phyloP scores from a whole-genome alignment of 2,888 invertebrate genomes.

The Aphrophora alni region DNA sequence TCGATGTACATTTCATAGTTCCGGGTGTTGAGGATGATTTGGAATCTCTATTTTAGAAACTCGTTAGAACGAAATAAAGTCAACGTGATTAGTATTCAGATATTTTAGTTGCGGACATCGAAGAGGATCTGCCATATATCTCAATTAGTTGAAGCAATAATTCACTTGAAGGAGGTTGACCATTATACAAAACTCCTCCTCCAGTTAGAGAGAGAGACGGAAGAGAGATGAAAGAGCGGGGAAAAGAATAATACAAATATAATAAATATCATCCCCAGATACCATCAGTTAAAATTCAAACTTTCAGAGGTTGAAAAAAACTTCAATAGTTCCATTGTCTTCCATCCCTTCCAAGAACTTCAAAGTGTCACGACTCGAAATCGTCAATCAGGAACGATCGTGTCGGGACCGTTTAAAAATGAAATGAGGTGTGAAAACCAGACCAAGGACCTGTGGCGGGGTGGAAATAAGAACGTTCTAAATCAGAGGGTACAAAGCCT shows the following conservation, averaged over 20 bases:
- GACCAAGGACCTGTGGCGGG: neutral
- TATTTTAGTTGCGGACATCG: no score
- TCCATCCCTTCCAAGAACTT: neutral
- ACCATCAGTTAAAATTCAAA: neutral
- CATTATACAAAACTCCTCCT: neutral
- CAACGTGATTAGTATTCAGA: no score
- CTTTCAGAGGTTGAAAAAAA: neutral
- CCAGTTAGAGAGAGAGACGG: neutral
- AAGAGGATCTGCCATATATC: no score
- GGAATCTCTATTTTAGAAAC: no score
- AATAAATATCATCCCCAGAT: neutral
- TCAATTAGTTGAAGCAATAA: neutral
- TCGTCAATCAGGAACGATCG: neutral
- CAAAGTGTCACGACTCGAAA: neutral
- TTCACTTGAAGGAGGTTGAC: neutral
- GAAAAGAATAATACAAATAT: neutral
- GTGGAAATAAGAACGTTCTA: neutral
- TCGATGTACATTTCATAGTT: no score
- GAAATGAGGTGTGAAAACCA: slow-evolving; percentile 27
- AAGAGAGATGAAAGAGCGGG: neutral
- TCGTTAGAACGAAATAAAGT: no score
- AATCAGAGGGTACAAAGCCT: no score
- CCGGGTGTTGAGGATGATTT: no score
- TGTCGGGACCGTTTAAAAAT: neutral
- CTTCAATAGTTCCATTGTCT: neutral